phyloP scores from a whole-genome alignment of 2,888 invertebrate genomes.

The Drosophila peninsularis region DNA sequence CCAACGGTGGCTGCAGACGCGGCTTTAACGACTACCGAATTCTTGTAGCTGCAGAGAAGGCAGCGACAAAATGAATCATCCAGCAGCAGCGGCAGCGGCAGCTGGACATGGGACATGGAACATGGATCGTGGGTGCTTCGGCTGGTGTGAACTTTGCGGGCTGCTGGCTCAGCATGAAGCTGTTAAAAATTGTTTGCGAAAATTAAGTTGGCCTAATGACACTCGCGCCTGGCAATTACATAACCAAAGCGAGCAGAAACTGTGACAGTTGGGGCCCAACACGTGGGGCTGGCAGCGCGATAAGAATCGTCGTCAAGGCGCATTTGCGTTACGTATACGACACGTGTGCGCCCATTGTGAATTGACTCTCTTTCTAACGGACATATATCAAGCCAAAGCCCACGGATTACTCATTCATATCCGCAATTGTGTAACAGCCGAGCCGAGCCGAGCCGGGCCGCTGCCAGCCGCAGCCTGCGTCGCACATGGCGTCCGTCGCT shows the following conservation, averaged over 20 bases:
- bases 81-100: slow-evolving; percentile 10
- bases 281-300: slow-evolving; percentile 43
- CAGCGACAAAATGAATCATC: slow-evolving; percentile 38
- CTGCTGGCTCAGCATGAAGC: slow-evolving; percentile 63
- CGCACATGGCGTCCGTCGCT: slow-evolving; percentile 12
- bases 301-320: slow-evolving; percentile 73
- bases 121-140: slow-evolving; percentile 62
- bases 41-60: slow-evolving; percentile 35
- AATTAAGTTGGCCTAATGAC: slow-evolving; percentile 76
- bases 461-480: slow-evolving; percentile 8
- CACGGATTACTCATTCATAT: slow-evolving; percentile 81
- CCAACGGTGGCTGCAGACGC: slow-evolving; percentile 47
- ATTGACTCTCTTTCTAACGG: slow-evolving; percentile 49
- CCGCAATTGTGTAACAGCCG: slow-evolving; percentile 75
- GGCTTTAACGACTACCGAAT: slow-evolving; percentile 75
- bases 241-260: slow-evolving; percentile 31
- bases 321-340: slow-evolving; percentile 77
- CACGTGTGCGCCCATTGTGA: slow-evolving; percentile 72
- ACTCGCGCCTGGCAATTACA: slow-evolving; percentile 54
- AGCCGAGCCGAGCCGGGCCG: slow-evolving; percentile 2
- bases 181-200: slow-evolving; percentile 71
- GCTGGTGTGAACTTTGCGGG: slow-evolving; percentile 30
- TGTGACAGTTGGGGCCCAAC: slow-evolving; percentile 46
- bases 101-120: slow-evolving; percentile 49
- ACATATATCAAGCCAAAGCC: slow-evolving; percentile 78